phyloP scores from a whole-genome alignment of 1,140 invertebrate genomes.

The Leucophenga varia region DNA sequence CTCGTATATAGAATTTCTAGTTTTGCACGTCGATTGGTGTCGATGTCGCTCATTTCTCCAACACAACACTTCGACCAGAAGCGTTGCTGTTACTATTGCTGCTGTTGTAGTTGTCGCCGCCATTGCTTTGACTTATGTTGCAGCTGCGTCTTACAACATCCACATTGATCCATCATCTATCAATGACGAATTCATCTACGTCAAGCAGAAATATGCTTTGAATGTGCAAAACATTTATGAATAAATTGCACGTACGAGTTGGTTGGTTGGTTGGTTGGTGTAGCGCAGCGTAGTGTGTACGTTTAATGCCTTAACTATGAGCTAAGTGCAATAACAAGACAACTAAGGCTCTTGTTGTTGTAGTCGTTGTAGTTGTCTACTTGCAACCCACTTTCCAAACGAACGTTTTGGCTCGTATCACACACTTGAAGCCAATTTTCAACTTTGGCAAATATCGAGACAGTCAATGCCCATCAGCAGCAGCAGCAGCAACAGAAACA shows the following conservation, averaged over 20 bases:
- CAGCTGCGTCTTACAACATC: background rate
- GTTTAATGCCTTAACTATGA: background rate
- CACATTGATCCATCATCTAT: slow-evolving; percentile 47
- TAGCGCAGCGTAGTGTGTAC: background rate
- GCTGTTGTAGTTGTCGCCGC: slow-evolving; percentile 46
- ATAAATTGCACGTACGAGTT: slow-evolving; percentile 44
- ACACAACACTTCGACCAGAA: background rate
- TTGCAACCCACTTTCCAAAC: slow-evolving; percentile 25
- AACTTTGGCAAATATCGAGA: slow-evolving; percentile 11
- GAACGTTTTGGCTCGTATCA: too few relatives aligned
- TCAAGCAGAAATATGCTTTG: slow-evolving; percentile 41
- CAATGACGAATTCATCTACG: slow-evolving; percentile 53
- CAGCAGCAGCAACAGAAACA: slow-evolving; percentile 8
- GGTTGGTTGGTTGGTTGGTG: background rate
- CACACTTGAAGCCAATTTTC: slow-evolving; percentile 9
- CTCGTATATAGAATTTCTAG: slow-evolving; percentile 5
- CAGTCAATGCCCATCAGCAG: slow-evolving; percentile 2
- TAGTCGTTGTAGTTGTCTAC: slow-evolving; percentile 8
- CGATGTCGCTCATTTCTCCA: slow-evolving; percentile 1
- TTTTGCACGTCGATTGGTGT: background rate
- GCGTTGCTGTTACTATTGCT: slow-evolving; percentile 24
- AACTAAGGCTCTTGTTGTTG: slow-evolving; percentile 2
- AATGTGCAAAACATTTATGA: slow-evolving; percentile 52
- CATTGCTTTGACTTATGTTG: too few relatives aligned
- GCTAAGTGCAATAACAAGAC: slow-evolving; percentile 4